Conservation (phyloP, 2,113 vertebrate species). For the Dasyprocta punctata region DNA sequence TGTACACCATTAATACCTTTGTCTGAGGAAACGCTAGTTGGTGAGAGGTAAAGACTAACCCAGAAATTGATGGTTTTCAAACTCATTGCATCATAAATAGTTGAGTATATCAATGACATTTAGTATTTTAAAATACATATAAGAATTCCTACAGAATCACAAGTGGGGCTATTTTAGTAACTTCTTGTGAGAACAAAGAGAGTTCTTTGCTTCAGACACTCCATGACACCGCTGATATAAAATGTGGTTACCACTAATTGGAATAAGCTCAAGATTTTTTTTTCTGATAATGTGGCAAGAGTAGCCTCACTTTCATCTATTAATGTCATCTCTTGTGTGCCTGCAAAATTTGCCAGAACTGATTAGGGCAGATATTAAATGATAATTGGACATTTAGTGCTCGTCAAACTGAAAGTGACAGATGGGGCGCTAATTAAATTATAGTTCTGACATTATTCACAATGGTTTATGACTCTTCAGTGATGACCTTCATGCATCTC, state of each 20-base stretch:
- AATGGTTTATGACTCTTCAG: slow-evolving; percentile 90
- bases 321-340: slow-evolving; percentile 91
- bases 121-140: neutral
- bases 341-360: slow-evolving; percentile 97
- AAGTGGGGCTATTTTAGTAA: neutral
- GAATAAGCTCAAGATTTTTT: slow-evolving; percentile 78
- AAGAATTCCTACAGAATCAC: neutral
- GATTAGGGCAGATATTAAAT: slow-evolving; percentile 99
- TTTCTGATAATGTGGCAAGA: slow-evolving; percentile 85
- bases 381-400: slow-evolving; percentile 99
- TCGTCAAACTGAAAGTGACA: slow-evolving; percentile 99
- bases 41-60: neutral
- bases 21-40: neutral
- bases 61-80: slow-evolving; percentile 12
- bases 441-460: slow-evolving; percentile 97
- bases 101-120: neutral
- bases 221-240: slow-evolving; percentile 41
- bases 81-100: neutral
- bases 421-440: slow-evolving; percentile 99
- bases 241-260: slow-evolving; percentile 79
- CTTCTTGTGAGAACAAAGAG: slow-evolving; percentile 53
- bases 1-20: neutral
- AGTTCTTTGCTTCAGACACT: slow-evolving; percentile 56
- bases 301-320: slow-evolving; percentile 88
- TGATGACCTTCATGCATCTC: slow-evolving; percentile 94